Conservation (phyloP, 2,113 vertebrate species). For the Alethe castanea region DNA sequence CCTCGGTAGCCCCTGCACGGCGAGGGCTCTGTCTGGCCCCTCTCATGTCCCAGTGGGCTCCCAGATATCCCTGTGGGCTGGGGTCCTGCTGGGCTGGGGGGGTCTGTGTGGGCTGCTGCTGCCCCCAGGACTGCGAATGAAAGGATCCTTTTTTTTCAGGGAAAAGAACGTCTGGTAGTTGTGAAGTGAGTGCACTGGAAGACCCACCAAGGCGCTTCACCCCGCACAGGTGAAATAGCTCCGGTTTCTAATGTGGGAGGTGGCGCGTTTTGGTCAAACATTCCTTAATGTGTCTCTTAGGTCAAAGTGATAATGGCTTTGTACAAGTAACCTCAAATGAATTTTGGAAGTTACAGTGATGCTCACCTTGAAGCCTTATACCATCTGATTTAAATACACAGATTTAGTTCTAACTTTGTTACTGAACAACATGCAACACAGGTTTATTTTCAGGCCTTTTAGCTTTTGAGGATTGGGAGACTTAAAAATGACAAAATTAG, state of each 20-base stretch:
- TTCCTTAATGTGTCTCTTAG: not conserved
- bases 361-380: not conserved
- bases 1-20: fast-evolving
- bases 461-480: not conserved
- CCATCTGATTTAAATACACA: not conserved
- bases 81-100: not conserved
- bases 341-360: not conserved
- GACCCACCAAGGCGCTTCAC: not conserved
- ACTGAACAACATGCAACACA: not conserved
- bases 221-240: conserved; percentile 44
- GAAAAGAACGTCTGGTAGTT: conserved; percentile 15
- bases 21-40: not conserved
- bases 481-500: not conserved
- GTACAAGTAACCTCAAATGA: not conserved
- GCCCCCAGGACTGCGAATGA: not conserved
- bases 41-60: fast-evolving
- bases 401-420: conserved; percentile 21
- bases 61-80: fast-evolving
- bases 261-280: not conserved
- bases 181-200: conserved; percentile 39
- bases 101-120: not conserved
- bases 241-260: not conserved
- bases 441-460: conserved; percentile 3
- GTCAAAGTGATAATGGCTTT: not conserved
- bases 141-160: not conserved